phyloP scores from a whole-genome alignment of 2,888 invertebrate genomes.

The Amphimallon solstitiale region DNA sequence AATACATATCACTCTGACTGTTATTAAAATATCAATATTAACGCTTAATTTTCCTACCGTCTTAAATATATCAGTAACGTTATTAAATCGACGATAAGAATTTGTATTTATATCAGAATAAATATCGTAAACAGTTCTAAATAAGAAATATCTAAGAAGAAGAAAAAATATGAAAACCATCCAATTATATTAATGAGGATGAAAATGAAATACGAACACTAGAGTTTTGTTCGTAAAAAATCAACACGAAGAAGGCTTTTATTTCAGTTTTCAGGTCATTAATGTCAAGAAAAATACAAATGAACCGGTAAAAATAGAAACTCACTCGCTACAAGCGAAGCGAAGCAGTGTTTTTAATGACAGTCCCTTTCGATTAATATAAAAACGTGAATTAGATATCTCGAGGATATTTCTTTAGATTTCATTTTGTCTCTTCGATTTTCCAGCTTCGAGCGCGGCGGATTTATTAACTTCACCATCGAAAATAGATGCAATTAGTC shows the following conservation, averaged over 20 bases:
- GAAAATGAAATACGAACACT: constrained; percentile 23
- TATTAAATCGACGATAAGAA: no score
- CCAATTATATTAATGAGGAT: constrained; percentile 33
- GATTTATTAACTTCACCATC: not conserved
- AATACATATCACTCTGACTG: no score
- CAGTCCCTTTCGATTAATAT: constrained; percentile 1
- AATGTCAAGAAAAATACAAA: constrained; percentile 25
- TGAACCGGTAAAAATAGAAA: constrained; percentile 24
- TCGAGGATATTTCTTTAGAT: not conserved
- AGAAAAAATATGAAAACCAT: constrained; percentile 5
- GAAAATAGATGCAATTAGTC: constrained; percentile 41
- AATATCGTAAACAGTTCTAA: no score
- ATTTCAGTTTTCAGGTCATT: constrained; percentile 30
- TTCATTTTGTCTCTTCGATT: not conserved
- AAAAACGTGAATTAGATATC: constrained; percentile 22
- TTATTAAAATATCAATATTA: no score
- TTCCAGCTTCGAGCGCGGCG: not conserved
- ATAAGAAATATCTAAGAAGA: no score
- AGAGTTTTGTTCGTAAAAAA: constrained; percentile 2
- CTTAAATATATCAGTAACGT: no score
- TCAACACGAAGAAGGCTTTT: constrained; percentile 19
- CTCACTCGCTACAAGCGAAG: not conserved
- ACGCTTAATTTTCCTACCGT: no score
- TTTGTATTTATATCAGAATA: no score
- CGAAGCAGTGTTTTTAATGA: not conserved